Evolutionary conservation across 1,140 invertebrate genomes (phyloP).

Genomic region (Parapsyche elsis): DNA sequence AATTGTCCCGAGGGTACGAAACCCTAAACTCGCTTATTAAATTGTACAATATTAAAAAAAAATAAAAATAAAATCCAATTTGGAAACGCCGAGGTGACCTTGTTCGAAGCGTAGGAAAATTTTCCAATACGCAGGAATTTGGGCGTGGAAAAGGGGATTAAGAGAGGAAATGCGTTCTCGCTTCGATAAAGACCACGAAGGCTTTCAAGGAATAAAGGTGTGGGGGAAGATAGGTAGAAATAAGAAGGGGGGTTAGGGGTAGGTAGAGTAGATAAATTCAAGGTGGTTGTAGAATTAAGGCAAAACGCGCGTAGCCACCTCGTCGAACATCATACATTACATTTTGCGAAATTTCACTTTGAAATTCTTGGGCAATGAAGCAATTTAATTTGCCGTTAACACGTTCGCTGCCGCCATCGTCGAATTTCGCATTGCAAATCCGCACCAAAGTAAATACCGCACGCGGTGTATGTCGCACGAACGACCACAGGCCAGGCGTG

Average conservation of each 20-base stretch:
- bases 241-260: too few species aligned
- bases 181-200: constrained; percentile 23
- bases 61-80: constrained; percentile 10
- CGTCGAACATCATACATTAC: constrained; percentile 21
- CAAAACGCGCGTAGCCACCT: neutral
- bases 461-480: too few species aligned
- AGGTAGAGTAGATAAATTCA: constrained; percentile 27
- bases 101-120: constrained; percentile 4
- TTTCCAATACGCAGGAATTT: constrained; percentile 25
- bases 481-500: too few species aligned
- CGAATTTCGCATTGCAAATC: neutral
- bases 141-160: constrained; percentile 6
- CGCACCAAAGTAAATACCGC: too few species aligned
- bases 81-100: neutral
- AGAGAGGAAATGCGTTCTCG: constrained; percentile 18
- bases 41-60: neutral
- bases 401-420: neutral
- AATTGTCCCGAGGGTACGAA: neutral
- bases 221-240: neutral
- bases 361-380: neutral
- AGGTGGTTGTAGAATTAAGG: constrained; percentile 3
- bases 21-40: neutral
- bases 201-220: constrained; percentile 31
- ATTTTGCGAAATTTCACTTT: constrained; percentile 1
- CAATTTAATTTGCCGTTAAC: too few species aligned